Conservation (phyloP, 1,140 invertebrate species). For the Atta colombica region DNA sequence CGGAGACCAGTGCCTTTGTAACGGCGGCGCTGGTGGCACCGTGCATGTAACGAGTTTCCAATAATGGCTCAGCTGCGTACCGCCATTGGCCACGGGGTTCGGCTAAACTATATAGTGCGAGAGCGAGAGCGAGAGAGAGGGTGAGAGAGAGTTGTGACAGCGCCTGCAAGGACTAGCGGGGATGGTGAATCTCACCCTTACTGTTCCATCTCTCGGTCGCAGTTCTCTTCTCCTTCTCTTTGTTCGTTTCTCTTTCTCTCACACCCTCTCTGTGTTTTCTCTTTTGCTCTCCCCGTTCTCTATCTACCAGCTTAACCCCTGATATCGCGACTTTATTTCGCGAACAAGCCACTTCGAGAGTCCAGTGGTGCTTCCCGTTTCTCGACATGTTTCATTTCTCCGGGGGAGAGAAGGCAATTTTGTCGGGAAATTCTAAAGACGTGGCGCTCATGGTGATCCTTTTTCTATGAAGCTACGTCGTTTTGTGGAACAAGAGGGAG, state of each 20-base stretch:
- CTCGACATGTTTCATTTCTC: slow-evolving; percentile 51
- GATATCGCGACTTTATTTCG: slow-evolving; percentile 62
- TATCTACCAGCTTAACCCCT: slow-evolving; percentile 45
- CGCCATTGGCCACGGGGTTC: slow-evolving; percentile 77
- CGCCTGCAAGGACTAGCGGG: slow-evolving; percentile 21
- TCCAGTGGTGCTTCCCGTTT: slow-evolving; percentile 34
- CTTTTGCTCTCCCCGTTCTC: background rate
- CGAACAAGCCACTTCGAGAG: slow-evolving; percentile 47
- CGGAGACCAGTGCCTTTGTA: slow-evolving; percentile 77
- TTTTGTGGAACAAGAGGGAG: background rate
- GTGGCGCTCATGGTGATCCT: background rate
- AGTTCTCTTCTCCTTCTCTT: slow-evolving; percentile 1
- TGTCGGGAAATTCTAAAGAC: slow-evolving; percentile 13
- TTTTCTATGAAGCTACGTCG: background rate
- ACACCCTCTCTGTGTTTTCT: background rate
- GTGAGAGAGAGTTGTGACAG: slow-evolving; percentile 9
- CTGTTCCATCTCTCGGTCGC: background rate
- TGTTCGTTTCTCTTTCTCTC: background rate
- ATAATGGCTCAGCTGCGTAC: slow-evolving; percentile 86
- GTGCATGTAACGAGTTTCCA: slow-evolving; percentile 86
- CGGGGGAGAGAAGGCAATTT: slow-evolving; percentile 36
- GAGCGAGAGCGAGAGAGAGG: slow-evolving; percentile 5
- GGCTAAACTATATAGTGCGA: slow-evolving; percentile 62
- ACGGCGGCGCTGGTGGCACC: slow-evolving; percentile 77
- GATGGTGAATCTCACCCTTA: slow-evolving; percentile 45